Base-by-base conservation (phyloP, 92 coral and sea anemone species). In the Heliopora coerulea region DNA sequence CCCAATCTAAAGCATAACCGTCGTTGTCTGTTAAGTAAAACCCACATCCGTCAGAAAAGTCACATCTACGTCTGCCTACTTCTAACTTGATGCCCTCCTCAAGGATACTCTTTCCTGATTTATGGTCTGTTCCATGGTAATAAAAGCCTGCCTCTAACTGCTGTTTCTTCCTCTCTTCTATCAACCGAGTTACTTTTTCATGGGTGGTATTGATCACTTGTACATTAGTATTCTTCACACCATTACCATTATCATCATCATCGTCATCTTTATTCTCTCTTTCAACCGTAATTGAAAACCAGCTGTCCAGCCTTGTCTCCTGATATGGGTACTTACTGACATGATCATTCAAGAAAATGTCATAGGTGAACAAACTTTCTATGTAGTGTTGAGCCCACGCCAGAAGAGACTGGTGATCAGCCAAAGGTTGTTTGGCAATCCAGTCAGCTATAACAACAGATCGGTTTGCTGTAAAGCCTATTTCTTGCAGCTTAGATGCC, bases 111-210 rank as follows among this genome's bases (percentile, higher is more conserved):
- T 37, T 44, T 2, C 80, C 85, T n/a, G 66, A 31, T 14, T 54
- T 39, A 25, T 81, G 85, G 39, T 81, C 69, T 2, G 85, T 81
- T 4, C 80, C 85, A 64, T 81, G 85, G 42, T 68, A 81, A 21
- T 54, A 64, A 39, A 81, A 17, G 3, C 3, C 2, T 8, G 14
- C 52, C 2, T 2, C 14, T 15, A 6, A n/a, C 17, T 46, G 17
- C 20, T 68, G 58, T 20, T 24, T 4, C 24, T 21, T 10, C 21
- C 42, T 67, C 29, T 67, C 20, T 9, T 67, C 20, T 49, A 68
- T 52, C 31, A 25, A 1, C 18, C 15, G 14, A 28, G 65, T 62
- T 1, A 49, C 65, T 12, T 49, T 28, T 8, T 49, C 44, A 20
- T 18, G 30, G 6, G 52, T 52, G 7, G 73, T 58, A 26, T 82